A percentile compares a stretch with the other conserved stretches of the same genome.
These are phyloP conservation scores for Nudaria mundana DNA, from an alignment of 2,888 invertebrate species.

Conservation along the genomic window DNA sequence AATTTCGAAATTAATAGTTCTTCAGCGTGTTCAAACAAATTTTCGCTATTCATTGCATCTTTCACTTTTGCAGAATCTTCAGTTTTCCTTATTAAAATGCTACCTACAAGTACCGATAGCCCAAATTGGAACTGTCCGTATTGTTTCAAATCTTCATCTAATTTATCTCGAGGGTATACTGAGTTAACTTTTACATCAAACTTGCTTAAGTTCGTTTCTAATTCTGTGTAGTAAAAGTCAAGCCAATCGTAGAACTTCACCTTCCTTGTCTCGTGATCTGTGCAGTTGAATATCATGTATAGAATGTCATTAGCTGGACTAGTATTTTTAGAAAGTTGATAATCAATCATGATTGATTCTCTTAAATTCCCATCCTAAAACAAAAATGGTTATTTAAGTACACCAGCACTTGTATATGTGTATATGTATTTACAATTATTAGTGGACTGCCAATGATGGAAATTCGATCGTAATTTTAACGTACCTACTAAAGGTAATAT, in stretches of 20 bases:
- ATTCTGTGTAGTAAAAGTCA: slow-evolving; percentile 33
- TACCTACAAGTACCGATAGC: slow-evolving; percentile 18
- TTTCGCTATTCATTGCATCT: slow-evolving; percentile 25
- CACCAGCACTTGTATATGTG: too few species aligned
- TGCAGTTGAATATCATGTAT: slow-evolving; percentile 39
- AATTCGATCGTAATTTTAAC: too few species aligned
- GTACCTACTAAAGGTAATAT: too few species aligned
- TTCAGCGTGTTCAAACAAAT: slow-evolving; percentile 19
- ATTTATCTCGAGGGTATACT: slow-evolving; percentile 29
- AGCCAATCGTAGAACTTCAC: slow-evolving; percentile 38
- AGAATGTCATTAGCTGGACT: slow-evolving; percentile 40
- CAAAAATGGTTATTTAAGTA: too few species aligned
- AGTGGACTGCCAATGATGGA: too few species aligned
- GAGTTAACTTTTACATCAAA: slow-evolving; percentile 27
- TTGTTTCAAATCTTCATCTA: slow-evolving; percentile 34
- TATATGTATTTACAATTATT: too few species aligned
- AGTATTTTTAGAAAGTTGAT: slow-evolving; percentile 33
- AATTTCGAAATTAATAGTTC: neutral
- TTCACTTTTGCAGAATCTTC: slow-evolving; percentile 26
- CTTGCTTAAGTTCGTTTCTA: slow-evolving; percentile 29
- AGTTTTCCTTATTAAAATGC: slow-evolving; percentile 24
- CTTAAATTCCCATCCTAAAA: slow-evolving; percentile 28
- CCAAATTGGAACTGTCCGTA: slow-evolving; percentile 25
- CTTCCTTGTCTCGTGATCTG: slow-evolving; percentile 33
- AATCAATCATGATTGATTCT: slow-evolving; percentile 45